Conservation (phyloP, 2,113 vertebrate genomes). For the Limanda limanda region DNA sequence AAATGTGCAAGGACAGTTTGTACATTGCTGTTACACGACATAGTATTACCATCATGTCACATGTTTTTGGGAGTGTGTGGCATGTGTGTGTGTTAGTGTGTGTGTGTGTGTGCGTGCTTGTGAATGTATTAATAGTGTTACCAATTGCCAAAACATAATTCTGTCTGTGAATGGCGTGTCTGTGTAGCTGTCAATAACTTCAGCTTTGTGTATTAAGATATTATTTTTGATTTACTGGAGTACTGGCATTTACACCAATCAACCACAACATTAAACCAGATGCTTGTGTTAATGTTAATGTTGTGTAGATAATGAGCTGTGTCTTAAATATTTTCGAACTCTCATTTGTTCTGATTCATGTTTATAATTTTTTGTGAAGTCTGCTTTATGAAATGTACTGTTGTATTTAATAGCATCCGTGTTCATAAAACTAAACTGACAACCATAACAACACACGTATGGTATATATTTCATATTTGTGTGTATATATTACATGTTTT, state of each 20-base stretch:
- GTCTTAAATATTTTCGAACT: too few species aligned
- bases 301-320: too few species aligned
- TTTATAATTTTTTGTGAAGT: too few species aligned
- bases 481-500: too few species aligned
- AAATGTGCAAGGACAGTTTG: constrained; percentile 46
- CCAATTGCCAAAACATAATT: constrained; percentile 42
- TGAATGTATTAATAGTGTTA: constrained; percentile 59
- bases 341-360: too few species aligned
- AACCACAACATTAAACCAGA: too few species aligned
- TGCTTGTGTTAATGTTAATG: too few species aligned
- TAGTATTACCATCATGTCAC: constrained; percentile 59
- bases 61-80: constrained; percentile 53
- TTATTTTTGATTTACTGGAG: not conserved
- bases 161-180: constrained; percentile 26
- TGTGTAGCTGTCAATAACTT: constrained; percentile 44
- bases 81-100: not conserved
- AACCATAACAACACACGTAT: too few species aligned
- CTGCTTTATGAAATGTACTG: too few species aligned
- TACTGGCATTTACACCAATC: not conserved
- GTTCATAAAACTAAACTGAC: too few species aligned
- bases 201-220: not conserved
- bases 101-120: constrained; percentile 11
- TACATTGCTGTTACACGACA: not conserved
- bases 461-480: too few species aligned
- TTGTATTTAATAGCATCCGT: too few species aligned